phyloP scores from a whole-genome alignment of 2,113 vertebrate genomes.

The Tautogolabrus adspersus region DNA sequence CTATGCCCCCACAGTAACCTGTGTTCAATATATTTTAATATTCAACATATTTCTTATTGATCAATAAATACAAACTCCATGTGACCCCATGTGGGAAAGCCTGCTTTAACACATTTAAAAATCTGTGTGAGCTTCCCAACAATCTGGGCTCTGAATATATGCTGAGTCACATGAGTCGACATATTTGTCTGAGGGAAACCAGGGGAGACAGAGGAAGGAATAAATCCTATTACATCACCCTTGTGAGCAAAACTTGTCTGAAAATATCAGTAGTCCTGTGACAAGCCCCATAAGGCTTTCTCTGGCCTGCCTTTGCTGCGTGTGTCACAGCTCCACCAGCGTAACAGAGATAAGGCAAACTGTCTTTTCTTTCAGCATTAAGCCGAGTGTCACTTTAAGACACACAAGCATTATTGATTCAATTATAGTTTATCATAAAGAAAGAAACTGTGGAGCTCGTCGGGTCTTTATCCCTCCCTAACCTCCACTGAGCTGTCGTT shows the following conservation, averaged over 20 bases:
- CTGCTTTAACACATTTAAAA: constrained; percentile 16
- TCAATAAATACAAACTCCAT: too few species aligned
- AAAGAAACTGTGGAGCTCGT: background rate
- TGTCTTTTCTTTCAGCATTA: background rate
- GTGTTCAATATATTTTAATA: too few species aligned
- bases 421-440: background rate
- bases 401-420: too few species aligned
- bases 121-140: constrained; percentile 15
- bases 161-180: constrained; percentile 36
- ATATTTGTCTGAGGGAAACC: background rate
- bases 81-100: too few species aligned
- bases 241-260: constrained; percentile 32
- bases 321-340: background rate
- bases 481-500: background rate
- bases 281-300: constrained; percentile 31
- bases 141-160: constrained; percentile 51
- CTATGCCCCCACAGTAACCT: too few species aligned
- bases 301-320: background rate
- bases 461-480: background rate
- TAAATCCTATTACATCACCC: constrained; percentile 34
- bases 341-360: constrained; percentile 26
- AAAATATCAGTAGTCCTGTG: constrained; percentile 33
- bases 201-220: constrained; percentile 6
- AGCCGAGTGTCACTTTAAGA: background rate
- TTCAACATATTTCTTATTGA: too few species aligned